phyloP scores from a whole-genome alignment of 2,888 invertebrate species.

The Dynastes tityus region DNA sequence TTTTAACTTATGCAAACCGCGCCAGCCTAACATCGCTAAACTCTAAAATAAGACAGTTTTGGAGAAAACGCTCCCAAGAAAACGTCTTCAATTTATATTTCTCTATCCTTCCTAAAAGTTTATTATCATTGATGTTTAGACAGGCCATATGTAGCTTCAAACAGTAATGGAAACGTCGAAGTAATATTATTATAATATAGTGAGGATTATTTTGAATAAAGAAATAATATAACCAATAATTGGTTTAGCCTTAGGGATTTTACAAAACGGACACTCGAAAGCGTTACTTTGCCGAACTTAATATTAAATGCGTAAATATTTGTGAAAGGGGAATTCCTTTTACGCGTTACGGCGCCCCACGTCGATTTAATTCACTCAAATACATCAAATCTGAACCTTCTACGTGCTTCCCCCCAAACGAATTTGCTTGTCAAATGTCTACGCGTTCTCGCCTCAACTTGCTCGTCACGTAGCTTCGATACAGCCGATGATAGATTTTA shows the following conservation, averaged over 20 bases:
- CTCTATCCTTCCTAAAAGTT: no score
- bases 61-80: no score
- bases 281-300: not conserved
- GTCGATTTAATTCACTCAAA: slow-evolving; percentile 42
- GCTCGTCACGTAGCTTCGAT: slow-evolving; percentile 48
- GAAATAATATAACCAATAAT: no score
- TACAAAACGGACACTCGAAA: not conserved
- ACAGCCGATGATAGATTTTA: slow-evolving; percentile 46
- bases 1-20: no score
- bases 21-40: no score
- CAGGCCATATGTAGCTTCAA: no score
- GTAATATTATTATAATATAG: no score
- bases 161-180: no score
- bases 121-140: no score
- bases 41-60: no score
- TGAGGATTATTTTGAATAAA: no score
- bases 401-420: not conserved
- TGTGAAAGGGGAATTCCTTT: not conserved
- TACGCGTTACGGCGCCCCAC: not conserved
- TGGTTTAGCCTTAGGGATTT: not conserved
- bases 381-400: slow-evolving; percentile 33
- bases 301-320: slow-evolving; percentile 10
- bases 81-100: no score
- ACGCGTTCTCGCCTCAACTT: slow-evolving; percentile 19
- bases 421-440: slow-evolving; percentile 47